Conservation (phyloP, 2,888 invertebrate genomes). For the Notocelia uddmanniana region DNA sequence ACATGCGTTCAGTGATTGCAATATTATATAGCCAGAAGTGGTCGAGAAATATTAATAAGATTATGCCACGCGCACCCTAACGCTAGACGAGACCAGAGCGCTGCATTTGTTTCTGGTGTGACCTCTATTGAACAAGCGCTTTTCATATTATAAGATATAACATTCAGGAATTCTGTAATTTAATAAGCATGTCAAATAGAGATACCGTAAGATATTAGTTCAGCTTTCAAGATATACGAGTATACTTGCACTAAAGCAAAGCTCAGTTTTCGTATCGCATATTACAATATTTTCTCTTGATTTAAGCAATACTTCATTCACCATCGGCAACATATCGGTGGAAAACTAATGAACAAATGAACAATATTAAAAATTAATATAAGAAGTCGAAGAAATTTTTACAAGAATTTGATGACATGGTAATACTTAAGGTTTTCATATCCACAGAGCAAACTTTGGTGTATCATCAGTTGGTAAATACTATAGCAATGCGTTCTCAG, state of each 20-base stretch:
- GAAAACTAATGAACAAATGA: too few species aligned
- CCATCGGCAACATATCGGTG: neutral
- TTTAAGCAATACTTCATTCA: slow-evolving; percentile 1
- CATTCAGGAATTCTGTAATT: neutral
- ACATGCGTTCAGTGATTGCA: neutral
- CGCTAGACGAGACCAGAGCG: neutral
- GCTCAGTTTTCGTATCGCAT: neutral
- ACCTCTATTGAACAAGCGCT: neutral
- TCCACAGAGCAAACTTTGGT: too few species aligned
- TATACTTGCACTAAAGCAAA: neutral
- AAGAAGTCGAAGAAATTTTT: too few species aligned
- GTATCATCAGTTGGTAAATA: too few species aligned
- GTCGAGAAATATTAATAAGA: neutral
- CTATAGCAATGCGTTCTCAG: too few species aligned
- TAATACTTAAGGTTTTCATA: too few species aligned
- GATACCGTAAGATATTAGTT: neutral
- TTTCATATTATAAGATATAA: neutral
- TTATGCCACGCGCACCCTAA: neutral
- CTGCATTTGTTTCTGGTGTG: neutral
- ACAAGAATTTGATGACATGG: too few species aligned
- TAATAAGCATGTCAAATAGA: neutral
- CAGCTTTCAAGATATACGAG: neutral
- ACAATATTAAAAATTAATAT: too few species aligned
- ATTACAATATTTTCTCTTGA: neutral
- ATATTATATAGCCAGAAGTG: neutral